Percentiles rank a stretch among this genome's conserved stretches.
Conservation (phyloP, 2,113 vertebrate species). For the Cynoglossus semilaevis region DNA sequence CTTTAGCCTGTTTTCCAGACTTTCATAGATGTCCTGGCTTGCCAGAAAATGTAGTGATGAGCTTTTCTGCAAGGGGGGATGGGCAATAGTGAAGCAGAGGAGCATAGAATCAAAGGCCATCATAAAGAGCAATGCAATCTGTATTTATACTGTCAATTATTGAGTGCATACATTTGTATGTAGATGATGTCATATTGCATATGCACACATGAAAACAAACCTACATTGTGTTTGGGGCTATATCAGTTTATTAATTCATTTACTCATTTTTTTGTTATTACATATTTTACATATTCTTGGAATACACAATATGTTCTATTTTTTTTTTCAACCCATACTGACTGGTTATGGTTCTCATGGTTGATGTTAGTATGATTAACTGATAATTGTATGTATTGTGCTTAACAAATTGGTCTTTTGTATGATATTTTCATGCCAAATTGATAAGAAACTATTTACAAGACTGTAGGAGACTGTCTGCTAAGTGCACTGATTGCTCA, state of each 20-base stretch:
- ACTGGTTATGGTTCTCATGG: too few relatives aligned
- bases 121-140: slow-evolving; percentile 59
- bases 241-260: not conserved
- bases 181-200: slow-evolving; percentile 8
- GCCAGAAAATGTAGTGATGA: slow-evolving; percentile 55
- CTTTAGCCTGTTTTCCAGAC: slow-evolving; percentile 38
- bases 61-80: slow-evolving; percentile 46
- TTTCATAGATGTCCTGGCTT: slow-evolving; percentile 58
- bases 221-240: too few relatives aligned
- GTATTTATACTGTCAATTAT: slow-evolving; percentile 49
- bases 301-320: too few relatives aligned
- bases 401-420: too few relatives aligned
- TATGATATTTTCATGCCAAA: too few relatives aligned
- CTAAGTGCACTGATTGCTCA: too few relatives aligned
- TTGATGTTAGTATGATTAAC: too few relatives aligned
- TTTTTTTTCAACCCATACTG: too few relatives aligned
- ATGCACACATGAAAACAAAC: not conserved
- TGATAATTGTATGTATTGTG: too few relatives aligned
- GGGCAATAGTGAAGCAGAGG: slow-evolving; percentile 38
- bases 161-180: slow-evolving; percentile 5
- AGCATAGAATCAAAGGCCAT: slow-evolving; percentile 50
- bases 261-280: not conserved
- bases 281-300: too few relatives aligned
- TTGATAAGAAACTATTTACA: too few relatives aligned
- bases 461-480: too few relatives aligned